Evolutionary conservation across 2,888 invertebrate species (phyloP).

Genomic region (Halictus ligatus): DNA sequence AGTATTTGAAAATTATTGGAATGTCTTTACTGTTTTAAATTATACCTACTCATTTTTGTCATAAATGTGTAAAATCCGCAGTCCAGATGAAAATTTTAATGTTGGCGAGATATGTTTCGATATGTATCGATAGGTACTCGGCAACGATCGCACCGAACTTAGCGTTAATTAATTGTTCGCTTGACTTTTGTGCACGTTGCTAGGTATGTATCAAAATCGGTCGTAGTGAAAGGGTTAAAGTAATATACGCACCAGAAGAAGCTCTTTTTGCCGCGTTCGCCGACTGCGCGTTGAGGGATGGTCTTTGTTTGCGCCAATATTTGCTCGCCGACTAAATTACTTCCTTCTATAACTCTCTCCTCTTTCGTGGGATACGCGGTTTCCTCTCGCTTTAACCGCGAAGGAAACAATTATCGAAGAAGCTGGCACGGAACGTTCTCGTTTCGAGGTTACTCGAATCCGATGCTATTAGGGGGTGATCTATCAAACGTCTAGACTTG

Average conservation of each 20-base stretch:
- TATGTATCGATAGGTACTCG: too few species aligned
- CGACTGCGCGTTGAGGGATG: slow-evolving; percentile 38
- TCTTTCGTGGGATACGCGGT: slow-evolving; percentile 24
- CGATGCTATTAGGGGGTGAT: background rate
- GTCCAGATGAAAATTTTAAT: background rate
- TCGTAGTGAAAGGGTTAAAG: background rate
- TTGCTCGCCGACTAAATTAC: slow-evolving; percentile 62
- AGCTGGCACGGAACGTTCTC: background rate
- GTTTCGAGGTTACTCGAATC: slow-evolving; percentile 22
- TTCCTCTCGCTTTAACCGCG: slow-evolving; percentile 24
- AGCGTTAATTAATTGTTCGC: background rate
- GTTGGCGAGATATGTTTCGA: background rate
- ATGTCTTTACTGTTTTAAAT: too few species aligned
- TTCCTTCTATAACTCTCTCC: slow-evolving; percentile 59
- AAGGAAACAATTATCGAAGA: slow-evolving; percentile 51
- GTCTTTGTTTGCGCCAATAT: slow-evolving; percentile 64
- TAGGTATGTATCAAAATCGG: background rate
- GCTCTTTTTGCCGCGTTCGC: slow-evolving; percentile 48
- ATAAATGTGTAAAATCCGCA: too few species aligned
- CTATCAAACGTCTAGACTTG: background rate
- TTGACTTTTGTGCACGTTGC: background rate
- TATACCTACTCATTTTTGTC: too few species aligned
- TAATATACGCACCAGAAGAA: slow-evolving; percentile 38
- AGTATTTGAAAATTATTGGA: too few species aligned
- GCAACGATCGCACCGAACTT: too few species aligned